These are phyloP conservation scores for Labeo catla DNA, from an alignment of 2,113 vertebrate species.

Conservation along the genomic window DNA sequence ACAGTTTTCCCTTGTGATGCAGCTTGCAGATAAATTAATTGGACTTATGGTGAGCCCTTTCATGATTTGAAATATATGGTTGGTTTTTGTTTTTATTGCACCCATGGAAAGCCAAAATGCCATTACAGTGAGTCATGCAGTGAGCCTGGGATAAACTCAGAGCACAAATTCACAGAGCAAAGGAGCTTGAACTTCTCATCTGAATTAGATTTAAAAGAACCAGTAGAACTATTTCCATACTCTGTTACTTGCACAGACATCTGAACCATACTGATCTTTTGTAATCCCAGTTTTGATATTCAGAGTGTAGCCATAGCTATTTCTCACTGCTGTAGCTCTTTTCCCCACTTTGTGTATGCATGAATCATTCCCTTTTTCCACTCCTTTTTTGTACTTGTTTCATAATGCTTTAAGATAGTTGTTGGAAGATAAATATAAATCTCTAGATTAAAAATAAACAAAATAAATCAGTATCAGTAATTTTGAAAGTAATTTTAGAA, in stretches of 20 bases:
- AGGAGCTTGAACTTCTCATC: slow-evolving; percentile 15
- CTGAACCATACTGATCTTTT: neutral
- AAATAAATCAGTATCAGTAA: too few species aligned
- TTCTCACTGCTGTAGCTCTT: neutral
- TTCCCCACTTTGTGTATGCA: neutral
- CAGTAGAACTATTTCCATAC: neutral
- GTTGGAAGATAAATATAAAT: neutral
- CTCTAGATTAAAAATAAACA: neutral
- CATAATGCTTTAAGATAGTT: neutral
- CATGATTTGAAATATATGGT: slow-evolving; percentile 68
- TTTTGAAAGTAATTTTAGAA: too few species aligned
- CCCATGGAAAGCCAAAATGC: slow-evolving; percentile 67
- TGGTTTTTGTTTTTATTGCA: slow-evolving; percentile 65
- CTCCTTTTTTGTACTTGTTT: neutral
- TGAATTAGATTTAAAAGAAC: neutral
- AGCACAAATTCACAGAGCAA: slow-evolving; percentile 5
- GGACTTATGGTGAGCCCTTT: slow-evolving; percentile 9
- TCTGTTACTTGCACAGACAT: neutral
- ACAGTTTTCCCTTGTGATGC: neutral
- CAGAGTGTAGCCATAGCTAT: neutral
- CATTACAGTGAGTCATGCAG: slow-evolving; percentile 67
- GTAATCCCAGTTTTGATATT: slow-evolving; percentile 11
- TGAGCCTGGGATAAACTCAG: slow-evolving; percentile 31
- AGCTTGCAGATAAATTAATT: slow-evolving; percentile 22
- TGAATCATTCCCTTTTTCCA: neutral